Evolutionary conservation across 2,797 vertebrate genomes (phyloP).

Genomic region (Microchirus variegatus): DNA sequence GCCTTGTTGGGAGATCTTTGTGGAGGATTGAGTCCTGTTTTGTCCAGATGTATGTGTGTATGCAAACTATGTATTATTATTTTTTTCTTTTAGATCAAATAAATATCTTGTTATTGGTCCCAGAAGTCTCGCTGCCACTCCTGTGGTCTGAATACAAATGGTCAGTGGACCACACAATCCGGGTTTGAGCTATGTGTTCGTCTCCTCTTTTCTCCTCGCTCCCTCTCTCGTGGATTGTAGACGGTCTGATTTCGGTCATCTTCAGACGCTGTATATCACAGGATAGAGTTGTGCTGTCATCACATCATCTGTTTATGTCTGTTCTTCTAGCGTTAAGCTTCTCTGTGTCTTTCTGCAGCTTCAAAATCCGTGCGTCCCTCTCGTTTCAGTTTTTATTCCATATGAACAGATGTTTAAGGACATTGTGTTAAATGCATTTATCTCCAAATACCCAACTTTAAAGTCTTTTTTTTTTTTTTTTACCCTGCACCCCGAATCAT

Average conservation of each 20-base stretch:
- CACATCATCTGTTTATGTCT: slow-evolving; percentile 1
- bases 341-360: too few species aligned
- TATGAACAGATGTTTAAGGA: not conserved
- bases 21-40: slow-evolving; percentile 49
- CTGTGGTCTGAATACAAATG: slow-evolving; percentile 20
- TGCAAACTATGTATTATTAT: slow-evolving; percentile 10
- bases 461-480: too few species aligned
- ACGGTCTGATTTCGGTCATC: slow-evolving; percentile 7
- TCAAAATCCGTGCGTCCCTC: not conserved
- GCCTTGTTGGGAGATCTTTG: slow-evolving; percentile 54
- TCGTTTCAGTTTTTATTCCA: slow-evolving; percentile 8
- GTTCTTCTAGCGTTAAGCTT: not conserved
- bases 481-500: slow-evolving; percentile 7
- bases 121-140: slow-evolving; percentile 7
- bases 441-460: not conserved
- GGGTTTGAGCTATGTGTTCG: slow-evolving; percentile 10
- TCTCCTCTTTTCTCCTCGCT: too few species aligned
- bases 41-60: slow-evolving; percentile 6
- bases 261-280: slow-evolving; percentile 5
- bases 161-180: slow-evolving; percentile 14
- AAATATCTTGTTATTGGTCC: slow-evolving; percentile 18
- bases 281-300: slow-evolving; percentile 14
- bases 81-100: slow-evolving; percentile 9
- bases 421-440: not conserved
- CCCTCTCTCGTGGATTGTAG: not conserved